Base-by-base conservation (phyloP, 2,888 invertebrate genomes). In the Lepas anatifera region DNA sequence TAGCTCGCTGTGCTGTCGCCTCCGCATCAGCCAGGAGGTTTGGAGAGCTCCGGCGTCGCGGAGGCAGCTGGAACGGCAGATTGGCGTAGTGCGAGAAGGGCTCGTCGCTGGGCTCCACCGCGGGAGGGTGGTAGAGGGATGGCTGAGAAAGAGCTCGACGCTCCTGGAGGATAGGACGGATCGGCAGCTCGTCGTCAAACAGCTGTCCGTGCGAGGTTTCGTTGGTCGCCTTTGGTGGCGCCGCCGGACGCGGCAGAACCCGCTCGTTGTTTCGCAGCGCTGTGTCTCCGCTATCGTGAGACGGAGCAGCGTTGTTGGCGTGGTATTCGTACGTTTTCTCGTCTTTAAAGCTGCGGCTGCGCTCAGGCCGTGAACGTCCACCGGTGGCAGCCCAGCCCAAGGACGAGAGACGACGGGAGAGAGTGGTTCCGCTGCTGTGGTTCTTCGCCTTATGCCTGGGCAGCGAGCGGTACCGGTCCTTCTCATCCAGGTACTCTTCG, bases 81-180 rank as follows among this genome's bases (percentile, higher is more conserved):
- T 64, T 64, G 64, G 64, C 64, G 39, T 64, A 64, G 39, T 64
- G 64, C 11, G 64, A 25, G 64, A 64, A 64, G 37, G 64, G 64
- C 64, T 64, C 64, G 3, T 64, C 32, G 7, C 37, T 11, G 25
- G 64, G 37, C 35, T 64, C 25, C 35, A 3, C n/a, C 6, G 4
- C 35, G 13, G 1, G 25, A 37, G 64, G 64, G 7, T 39, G 37
- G 37, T n/a, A 64, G 10, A 64, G 37, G 10, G 64, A 37, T 13
- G 64, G 64, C 39, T 64, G 64, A 4, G 64, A 64, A 3, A 64
- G 39, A 10, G 37, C 39, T 10, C 64, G 37, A n/a, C 39, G 64
- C 37, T 64, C n/a, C 58, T 58, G 58, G 32, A 58, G n/a, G 32
- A 58, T 58, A 6, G 58, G 58, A 29, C 13, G 58, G 58, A 58